A percentile compares a stretch with the other conserved stretches of the same genome.
Conservation (phyloP, 2,113 vertebrate species). For the Aplodontia rufa region DNA sequence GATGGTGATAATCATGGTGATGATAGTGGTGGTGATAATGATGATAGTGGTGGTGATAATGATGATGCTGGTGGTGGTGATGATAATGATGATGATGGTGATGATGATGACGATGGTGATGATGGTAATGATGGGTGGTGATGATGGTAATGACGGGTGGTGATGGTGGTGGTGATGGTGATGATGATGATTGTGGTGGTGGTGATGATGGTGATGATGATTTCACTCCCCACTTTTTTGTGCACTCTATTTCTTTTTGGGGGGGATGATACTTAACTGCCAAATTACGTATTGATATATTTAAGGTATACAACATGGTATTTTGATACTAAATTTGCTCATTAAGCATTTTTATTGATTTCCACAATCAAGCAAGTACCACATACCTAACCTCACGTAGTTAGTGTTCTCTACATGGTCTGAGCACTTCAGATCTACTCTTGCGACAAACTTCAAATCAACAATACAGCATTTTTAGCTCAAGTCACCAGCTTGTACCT, state of each 20-base stretch:
- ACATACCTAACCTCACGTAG: not conserved
- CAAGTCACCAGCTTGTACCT: no score
- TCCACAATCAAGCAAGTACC: not conserved
- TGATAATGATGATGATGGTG: no score
- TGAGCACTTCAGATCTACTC: not conserved
- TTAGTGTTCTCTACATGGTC: not conserved
- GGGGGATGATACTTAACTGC: no score
- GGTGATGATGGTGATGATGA: not conserved
- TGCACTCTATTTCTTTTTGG: not conserved
- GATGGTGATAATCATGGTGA: no score
- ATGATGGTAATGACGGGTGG: no score
- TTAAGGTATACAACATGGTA: not conserved
- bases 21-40: no score
- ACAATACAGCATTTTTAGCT: not conserved
- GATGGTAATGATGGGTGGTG: no score
- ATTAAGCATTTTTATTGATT: not conserved
- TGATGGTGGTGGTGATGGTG: no score
- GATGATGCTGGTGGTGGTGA: no score
- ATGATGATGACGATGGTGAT: no score
- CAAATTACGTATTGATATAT: not conserved
- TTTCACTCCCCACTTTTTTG: not conserved
- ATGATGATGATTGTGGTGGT: no score
- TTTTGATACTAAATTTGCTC: not conserved
- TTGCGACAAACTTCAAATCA: not conserved
- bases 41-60: no score